Conservation (phyloP, 2,113 vertebrate genomes). For the Cottus gobio region DNA sequence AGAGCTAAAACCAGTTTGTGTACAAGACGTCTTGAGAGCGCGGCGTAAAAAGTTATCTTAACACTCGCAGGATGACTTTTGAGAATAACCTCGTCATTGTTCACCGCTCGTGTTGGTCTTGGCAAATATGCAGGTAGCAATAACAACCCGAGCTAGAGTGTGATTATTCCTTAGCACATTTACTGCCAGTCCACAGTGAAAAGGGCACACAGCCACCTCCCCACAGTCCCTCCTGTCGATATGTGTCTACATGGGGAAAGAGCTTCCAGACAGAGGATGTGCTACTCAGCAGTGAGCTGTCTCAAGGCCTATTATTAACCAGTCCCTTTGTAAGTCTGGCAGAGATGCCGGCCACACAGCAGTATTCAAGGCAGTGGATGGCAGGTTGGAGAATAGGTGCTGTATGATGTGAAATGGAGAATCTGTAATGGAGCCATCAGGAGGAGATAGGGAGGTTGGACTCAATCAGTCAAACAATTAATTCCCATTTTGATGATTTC, state of each 20-base stretch:
- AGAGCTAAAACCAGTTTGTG: not conserved
- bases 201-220: slow-evolving; percentile 67
- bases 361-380: slow-evolving; percentile 31
- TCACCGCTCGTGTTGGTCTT: slow-evolving; percentile 39
- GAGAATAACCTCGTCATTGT: slow-evolving; percentile 55
- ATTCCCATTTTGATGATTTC: slow-evolving; percentile 13
- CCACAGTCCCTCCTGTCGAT: slow-evolving; percentile 69
- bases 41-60: slow-evolving; percentile 16
- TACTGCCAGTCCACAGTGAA: slow-evolving; percentile 56
- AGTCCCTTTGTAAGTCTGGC: slow-evolving; percentile 48
- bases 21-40: slow-evolving; percentile 29
- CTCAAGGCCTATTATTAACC: slow-evolving; percentile 75
- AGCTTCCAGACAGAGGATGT: slow-evolving; percentile 61
- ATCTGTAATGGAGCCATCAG: slow-evolving; percentile 57
- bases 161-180: slow-evolving; percentile 68
- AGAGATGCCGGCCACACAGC: slow-evolving; percentile 41
- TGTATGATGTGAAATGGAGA: slow-evolving; percentile 43
- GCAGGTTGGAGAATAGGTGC: slow-evolving; percentile 52
- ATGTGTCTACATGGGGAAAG: slow-evolving; percentile 60
- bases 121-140: slow-evolving; percentile 64
- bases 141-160: slow-evolving; percentile 55
- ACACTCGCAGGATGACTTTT: not conserved
- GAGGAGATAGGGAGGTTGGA: slow-evolving; percentile 26
- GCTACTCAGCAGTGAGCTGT: slow-evolving; percentile 64
- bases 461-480: slow-evolving; percentile 20